Evolutionary conservation across 2,888 invertebrate species (phyloP).

Genomic region (Temnothorax unifasciatus): DNA sequence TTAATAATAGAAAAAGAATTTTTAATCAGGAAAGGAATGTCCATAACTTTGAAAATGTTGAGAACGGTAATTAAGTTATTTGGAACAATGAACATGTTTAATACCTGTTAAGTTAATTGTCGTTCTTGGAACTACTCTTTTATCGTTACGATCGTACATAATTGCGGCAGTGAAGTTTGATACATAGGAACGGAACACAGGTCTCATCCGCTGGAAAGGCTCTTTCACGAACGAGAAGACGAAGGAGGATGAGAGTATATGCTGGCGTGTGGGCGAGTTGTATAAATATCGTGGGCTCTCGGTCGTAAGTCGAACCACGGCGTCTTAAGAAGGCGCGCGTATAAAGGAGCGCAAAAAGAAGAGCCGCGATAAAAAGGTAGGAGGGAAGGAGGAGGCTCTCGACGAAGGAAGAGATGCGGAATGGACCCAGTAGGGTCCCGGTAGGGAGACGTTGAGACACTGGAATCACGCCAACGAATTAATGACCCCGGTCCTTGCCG

Average conservation of each 20-base stretch:
- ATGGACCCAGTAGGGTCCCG: constrained; percentile 32
- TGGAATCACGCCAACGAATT: constrained; percentile 70
- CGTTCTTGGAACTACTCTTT: constrained; percentile 27
- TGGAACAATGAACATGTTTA: background rate
- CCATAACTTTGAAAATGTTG: background rate
- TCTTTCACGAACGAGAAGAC: constrained; percentile 63
- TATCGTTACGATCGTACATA: constrained; percentile 5
- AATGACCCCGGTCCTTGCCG: constrained; percentile 64
- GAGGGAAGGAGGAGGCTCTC: constrained; percentile 22
- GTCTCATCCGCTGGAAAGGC: constrained; percentile 62
- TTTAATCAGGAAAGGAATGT: background rate
- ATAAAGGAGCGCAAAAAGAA: constrained; percentile 68
- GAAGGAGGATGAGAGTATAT: constrained; percentile 58
- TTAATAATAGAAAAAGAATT: background rate
- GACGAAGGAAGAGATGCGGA: constrained; percentile 60
- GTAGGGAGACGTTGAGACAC: constrained; percentile 65
- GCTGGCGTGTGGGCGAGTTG: constrained; percentile 71
- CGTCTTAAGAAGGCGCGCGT: constrained; percentile 72
- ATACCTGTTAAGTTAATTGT: constrained; percentile 25
- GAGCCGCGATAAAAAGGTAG: constrained; percentile 18
- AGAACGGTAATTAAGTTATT: background rate
- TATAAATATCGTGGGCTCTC: constrained; percentile 72
- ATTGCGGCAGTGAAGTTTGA: constrained; percentile 33
- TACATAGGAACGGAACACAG: constrained; percentile 28
- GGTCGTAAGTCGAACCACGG: constrained; percentile 66